Evolutionary conservation across 2,113 vertebrate species (phyloP), one percentile per base, ranked within the genome.

Genomic region (Regulus satrapa): DNA sequence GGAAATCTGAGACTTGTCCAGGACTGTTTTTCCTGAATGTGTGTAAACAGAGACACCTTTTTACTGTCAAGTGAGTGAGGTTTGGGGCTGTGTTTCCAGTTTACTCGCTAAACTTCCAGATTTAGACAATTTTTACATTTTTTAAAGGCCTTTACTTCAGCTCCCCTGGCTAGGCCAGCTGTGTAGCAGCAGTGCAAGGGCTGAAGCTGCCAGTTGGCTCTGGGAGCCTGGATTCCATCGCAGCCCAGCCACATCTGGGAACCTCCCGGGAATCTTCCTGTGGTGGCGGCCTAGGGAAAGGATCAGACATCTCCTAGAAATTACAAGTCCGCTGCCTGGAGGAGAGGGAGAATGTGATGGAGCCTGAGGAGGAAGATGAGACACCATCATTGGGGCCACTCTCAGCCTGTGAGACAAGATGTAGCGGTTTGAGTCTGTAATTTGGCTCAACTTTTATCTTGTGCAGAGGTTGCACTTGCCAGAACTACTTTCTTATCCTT

Each of bases 201-300:
- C 63, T 1, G 1, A 34, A 58, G 34, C 34, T n/a, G 23, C 4
- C 0, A 2, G n/a, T 8, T 23, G n/a, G 52, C 63, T 40, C 29
- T 40, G 78, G 78, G 34, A 40, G 43, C 14, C 17, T 11, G 7
- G 64, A 49, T 29, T 23, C 64, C 34, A 23, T 23, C 3, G 5
- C 0, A 0, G 77, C 41, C 41, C 51, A 38, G 62, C 40, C 0
- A 2, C 8, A 20, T 31, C 21, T 3, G 2, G 41, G 19, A 36
- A 41, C 32, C 6, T 46, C 54, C 41, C 5, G 1, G 41, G 25
- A 24, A 28, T 28, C 32, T 34, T 32, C 52, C 54, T 14, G 8
- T 0, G 3, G 36, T 29, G 18, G 25, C 1, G 3, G 28, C 52
- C n/a, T 3, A 3, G 34, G 77, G 23, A 48, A 67, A 28, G 43